Evolutionary conservation across 2,888 invertebrate genomes (phyloP).

Genomic region (Andrena camellia): DNA sequence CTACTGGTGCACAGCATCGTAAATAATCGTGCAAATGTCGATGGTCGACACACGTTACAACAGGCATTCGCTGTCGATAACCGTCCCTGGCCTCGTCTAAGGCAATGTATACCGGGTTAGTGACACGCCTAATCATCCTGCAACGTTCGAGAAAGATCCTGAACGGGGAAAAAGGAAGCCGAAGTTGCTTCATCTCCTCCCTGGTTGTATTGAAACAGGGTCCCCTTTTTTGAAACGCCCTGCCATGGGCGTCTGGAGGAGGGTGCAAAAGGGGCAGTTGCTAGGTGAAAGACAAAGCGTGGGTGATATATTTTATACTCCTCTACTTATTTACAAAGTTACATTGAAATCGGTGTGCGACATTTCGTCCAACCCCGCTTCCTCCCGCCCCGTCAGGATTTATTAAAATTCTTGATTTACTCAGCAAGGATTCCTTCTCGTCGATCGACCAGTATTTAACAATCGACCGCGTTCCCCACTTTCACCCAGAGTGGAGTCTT

Average conservation of each 20-base stretch:
- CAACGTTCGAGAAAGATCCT: conserved; percentile 47
- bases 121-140: conserved; percentile 59
- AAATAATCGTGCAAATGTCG: conserved; percentile 58
- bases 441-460: not conserved
- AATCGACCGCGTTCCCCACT: not conserved
- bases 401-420: not conserved
- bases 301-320: too few relatives aligned
- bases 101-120: conserved; percentile 40
- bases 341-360: too few relatives aligned
- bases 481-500: not conserved
- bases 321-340: too few relatives aligned
- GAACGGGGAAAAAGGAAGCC: conserved; percentile 26
- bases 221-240: too few relatives aligned
- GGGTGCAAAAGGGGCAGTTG: too few relatives aligned
- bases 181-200: not conserved
- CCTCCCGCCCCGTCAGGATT: too few relatives aligned
- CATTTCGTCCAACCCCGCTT: too few relatives aligned
- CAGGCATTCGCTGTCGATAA: conserved; percentile 59
- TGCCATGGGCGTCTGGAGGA: too few relatives aligned
- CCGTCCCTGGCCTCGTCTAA: conserved; percentile 60
- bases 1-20: conserved; percentile 36
- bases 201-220: too few relatives aligned
- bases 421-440: not conserved
- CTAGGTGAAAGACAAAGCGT: too few relatives aligned
- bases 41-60: conserved; percentile 45